phyloP scores from a whole-genome alignment of 2,888 invertebrate genomes.

The Chrysina gloriosa region DNA sequence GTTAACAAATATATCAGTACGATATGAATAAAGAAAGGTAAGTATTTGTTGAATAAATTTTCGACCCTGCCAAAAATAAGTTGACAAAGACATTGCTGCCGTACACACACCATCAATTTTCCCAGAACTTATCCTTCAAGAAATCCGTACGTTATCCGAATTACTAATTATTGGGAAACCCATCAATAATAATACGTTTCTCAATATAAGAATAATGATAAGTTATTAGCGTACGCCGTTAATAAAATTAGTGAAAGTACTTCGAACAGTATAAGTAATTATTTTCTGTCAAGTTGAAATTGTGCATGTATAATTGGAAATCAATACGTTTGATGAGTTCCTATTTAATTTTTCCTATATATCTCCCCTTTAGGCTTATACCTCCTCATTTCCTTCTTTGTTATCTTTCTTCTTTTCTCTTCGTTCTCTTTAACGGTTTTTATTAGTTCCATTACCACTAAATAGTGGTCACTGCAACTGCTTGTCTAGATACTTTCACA shows the following conservation, averaged over 20 bases:
- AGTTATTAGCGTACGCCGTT: neutral
- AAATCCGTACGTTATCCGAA: slow-evolving; percentile 15
- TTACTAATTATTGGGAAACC: slow-evolving; percentile 21
- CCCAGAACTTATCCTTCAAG: slow-evolving; percentile 16
- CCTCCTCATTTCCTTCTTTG: no score
- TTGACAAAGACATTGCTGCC: neutral
- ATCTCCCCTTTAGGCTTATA: no score
- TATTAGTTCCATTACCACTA: no score
- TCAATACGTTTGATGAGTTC: no score
- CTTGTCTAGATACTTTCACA: no score
- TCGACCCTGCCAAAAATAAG: neutral
- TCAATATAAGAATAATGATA: neutral
- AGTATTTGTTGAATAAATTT: slow-evolving; percentile 18
- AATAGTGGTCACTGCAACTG: no score
- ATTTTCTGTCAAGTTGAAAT: no score
- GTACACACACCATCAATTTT: neutral
- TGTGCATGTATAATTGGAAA: no score
- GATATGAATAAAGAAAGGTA: neutral
- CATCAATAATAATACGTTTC: slow-evolving; percentile 11
- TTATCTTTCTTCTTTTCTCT: no score
- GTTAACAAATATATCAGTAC: slow-evolving; percentile 9
- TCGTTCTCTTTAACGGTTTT: no score
- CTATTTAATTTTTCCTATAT: no score
- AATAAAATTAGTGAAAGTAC: neutral
- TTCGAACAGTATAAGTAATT: neutral